phyloP scores from a whole-genome alignment of 1,140 invertebrate species.

The Drosophila persimilis region DNA sequence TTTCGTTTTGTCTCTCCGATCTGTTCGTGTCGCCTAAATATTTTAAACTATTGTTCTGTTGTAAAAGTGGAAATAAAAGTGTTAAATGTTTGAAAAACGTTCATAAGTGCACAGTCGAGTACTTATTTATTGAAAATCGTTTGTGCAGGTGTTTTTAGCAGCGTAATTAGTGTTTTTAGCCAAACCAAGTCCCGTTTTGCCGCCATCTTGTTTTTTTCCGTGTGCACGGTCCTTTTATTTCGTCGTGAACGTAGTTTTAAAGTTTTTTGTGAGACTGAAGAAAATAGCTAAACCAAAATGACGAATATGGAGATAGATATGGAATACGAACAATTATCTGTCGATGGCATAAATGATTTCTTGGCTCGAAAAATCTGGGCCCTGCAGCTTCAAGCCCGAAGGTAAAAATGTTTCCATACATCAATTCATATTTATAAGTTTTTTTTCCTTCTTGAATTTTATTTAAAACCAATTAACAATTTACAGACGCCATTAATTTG shows the following conservation, averaged over 20 bases:
- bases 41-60: too few relatives aligned
- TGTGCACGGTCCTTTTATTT: not conserved
- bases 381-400: not conserved
- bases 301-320: not conserved
- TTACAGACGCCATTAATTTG: not conserved
- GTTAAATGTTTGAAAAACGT: not conserved
- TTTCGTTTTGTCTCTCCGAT: too few relatives aligned
- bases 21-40: too few relatives aligned
- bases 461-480: conserved; percentile 17
- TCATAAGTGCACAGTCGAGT: not conserved
- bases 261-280: not conserved
- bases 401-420: not conserved
- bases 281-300: not conserved
- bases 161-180: conserved; percentile 2
- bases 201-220: conserved; percentile 1
- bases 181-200: not conserved
- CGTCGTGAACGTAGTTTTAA: not conserved
- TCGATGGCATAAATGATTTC: too few relatives aligned
- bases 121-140: conserved; percentile 9
- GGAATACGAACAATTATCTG: too few relatives aligned
- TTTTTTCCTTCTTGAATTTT: conserved; percentile 1
- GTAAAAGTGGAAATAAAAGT: too few relatives aligned
- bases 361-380: not conserved
- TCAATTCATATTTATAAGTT: not conserved
- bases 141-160: not conserved